Percentiles rank a stretch among this genome's conserved stretches.
Evolutionary conservation across 2,888 invertebrate species (phyloP).

Genomic region (Pomacea canaliculata): DNA sequence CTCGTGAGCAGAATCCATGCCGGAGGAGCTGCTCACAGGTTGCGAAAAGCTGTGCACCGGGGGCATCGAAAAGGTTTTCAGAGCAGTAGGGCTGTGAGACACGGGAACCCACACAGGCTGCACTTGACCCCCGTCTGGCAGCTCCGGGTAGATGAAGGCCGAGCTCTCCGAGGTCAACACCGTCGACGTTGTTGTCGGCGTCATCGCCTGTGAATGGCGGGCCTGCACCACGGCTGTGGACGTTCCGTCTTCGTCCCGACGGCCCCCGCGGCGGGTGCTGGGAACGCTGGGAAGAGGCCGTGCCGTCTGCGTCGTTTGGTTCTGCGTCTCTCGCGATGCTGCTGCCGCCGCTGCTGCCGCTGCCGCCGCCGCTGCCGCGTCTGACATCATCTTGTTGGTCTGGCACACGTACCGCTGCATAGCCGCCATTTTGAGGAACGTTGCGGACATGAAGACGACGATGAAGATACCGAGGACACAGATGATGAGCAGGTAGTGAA

Average conservation of each 20-base stretch:
- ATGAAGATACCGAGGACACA: slow-evolving; percentile 11
- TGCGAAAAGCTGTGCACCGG: too few species aligned
- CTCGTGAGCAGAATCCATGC: too few species aligned
- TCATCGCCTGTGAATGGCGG: neutral
- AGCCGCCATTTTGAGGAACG: slow-evolving; percentile 21
- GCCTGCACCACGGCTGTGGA: neutral
- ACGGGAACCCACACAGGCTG: neutral
- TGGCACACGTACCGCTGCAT: slow-evolving; percentile 6
- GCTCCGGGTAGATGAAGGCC: too few species aligned
- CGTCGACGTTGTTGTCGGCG: neutral
- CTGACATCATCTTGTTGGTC: neutral
- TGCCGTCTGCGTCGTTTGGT: slow-evolving; percentile 23
- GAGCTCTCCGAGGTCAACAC: neutral
- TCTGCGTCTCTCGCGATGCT: neutral
- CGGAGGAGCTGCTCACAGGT: too few species aligned
- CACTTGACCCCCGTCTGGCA: neutral
- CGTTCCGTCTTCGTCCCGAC: slow-evolving; percentile 17
- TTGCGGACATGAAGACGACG: slow-evolving; percentile 21
- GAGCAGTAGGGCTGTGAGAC: neutral
- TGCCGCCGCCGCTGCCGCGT: neutral
- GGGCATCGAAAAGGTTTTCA: too few species aligned
- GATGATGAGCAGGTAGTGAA: slow-evolving; percentile 24
- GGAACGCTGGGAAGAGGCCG: slow-evolving; percentile 21
- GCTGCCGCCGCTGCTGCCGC: too few species aligned
- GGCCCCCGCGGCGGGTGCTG: slow-evolving; percentile 1